Evolutionary conservation across 2,888 invertebrate species (phyloP), one percentile per base, ranked within the genome.

Genomic region (Polyommatus iphigenia): DNA sequence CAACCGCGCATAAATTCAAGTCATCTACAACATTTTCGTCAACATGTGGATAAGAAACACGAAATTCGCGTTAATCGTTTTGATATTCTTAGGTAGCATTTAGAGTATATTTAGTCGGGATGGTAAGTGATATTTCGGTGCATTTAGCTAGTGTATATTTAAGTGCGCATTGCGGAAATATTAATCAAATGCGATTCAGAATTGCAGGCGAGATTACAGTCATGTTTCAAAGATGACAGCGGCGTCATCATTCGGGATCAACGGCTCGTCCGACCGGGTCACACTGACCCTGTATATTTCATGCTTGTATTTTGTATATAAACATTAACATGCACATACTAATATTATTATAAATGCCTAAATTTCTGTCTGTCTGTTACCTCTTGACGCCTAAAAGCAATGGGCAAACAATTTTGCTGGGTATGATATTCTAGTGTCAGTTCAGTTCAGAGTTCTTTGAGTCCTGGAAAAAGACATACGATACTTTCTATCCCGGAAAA

Each of bases 201-300:
- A 83, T 83, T 83, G 83, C 84, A 84, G 85, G 86, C 87, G 87
- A 86, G 86, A 88, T 87, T 87, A 86, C 82, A 80, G 82, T 84
- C 86, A 84, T 88, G 85, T 87, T 87, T 87, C 84, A 87, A 79
- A 81, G 78, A 78, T 77, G 78, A 77, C 77, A 73, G 73, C 29
- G 57, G 62, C 77, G 77, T 78, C 77, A 78, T 78, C 77, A 78
- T 78, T 72, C n/a, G 59, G 41, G 77, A 78, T 72, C 78, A 78
- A 72, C 78, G 29, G 67, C 67, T 67, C 29, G 24, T 73, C 57
- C 41, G 72, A 67, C 20, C 62, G 50, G 50, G 50, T 54, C 50
- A 18, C 18, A 18, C 13, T 54, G 50, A 18, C 50, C 46, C 62
- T 67, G 67, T 67, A 15, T 67, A 18, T 67, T 67, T 67, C 67